phyloP scores from a whole-genome alignment of 2,113 vertebrate species.

The Pedetes capensis region DNA sequence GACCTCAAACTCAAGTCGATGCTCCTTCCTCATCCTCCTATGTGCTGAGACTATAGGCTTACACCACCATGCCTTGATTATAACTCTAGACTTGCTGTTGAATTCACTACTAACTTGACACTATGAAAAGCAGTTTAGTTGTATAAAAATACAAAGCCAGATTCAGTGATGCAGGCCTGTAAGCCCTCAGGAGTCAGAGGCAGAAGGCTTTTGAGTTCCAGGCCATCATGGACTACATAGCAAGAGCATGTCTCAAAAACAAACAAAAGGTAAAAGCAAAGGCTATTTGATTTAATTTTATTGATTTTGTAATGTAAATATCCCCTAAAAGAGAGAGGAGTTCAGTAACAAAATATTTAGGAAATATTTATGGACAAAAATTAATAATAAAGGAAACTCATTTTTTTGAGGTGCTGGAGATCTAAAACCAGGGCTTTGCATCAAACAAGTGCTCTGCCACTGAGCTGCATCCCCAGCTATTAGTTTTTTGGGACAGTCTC shows the following conservation, averaged over 20 bases:
- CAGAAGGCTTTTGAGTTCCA: not conserved
- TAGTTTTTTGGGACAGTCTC: not conserved
- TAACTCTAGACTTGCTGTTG: not conserved
- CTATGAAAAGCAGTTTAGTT: not conserved
- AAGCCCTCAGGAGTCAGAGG: not conserved
- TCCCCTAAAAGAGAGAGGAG: not conserved
- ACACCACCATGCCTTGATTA: not conserved
- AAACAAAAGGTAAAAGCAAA: not conserved
- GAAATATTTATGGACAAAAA: not conserved
- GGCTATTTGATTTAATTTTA: slow-evolving; percentile 19
- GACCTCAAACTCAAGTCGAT: too few relatives aligned
- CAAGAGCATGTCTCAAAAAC: not conserved
- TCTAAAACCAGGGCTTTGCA: not conserved
- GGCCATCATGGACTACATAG: not conserved
- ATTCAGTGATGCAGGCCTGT: not conserved
- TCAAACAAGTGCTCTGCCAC: not conserved
- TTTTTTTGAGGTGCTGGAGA: not conserved
- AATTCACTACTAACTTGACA: not conserved
- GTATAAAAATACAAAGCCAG: not conserved
- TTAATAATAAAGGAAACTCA: not conserved
- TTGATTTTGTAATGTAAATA: slow-evolving; percentile 15
- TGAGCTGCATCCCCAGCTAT: not conserved
- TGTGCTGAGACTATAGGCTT: too few relatives aligned
- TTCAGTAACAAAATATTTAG: not conserved
- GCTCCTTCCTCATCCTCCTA: too few relatives aligned